These are phyloP conservation scores for Meghimatium bilineatum DNA, from an alignment of 2,888 invertebrate genomes.

Conservation along the genomic window DNA sequence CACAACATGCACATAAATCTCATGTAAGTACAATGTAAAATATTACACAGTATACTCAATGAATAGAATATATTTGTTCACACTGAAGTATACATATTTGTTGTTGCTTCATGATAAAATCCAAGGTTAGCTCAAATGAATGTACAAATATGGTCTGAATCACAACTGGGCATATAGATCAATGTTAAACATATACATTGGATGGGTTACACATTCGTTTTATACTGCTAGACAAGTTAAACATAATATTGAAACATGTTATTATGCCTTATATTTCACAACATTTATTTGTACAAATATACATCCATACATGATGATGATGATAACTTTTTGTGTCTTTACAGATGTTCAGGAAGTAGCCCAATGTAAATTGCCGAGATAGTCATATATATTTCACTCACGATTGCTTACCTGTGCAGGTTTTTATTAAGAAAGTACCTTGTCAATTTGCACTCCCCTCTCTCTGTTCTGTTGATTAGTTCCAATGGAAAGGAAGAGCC, in stretches of 20 bases:
- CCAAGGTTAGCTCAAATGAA: neutral
- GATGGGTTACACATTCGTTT: neutral
- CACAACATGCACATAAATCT: neutral
- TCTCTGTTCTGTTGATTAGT: no score
- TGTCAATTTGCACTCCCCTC: no score
- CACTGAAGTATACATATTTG: slow-evolving; percentile 13
- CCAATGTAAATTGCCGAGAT: no score
- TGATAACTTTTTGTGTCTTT: no score
- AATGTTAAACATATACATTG: neutral
- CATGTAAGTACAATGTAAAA: neutral
- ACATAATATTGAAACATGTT: neutral
- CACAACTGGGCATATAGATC: neutral
- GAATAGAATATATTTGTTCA: neutral
- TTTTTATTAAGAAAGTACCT: no score
- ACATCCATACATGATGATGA: no score
- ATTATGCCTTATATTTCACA: neutral
- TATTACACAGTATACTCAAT: neutral
- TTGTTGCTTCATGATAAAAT: neutral
- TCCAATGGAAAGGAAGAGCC: no score
- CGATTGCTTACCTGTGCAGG: no score
- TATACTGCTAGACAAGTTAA: neutral
- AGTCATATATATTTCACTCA: no score
- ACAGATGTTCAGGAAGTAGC: no score
- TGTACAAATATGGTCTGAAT: neutral
- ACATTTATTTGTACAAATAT: no score